Conservation (phyloP, 2,888 invertebrate genomes). For the Octonoba sinensis region DNA sequence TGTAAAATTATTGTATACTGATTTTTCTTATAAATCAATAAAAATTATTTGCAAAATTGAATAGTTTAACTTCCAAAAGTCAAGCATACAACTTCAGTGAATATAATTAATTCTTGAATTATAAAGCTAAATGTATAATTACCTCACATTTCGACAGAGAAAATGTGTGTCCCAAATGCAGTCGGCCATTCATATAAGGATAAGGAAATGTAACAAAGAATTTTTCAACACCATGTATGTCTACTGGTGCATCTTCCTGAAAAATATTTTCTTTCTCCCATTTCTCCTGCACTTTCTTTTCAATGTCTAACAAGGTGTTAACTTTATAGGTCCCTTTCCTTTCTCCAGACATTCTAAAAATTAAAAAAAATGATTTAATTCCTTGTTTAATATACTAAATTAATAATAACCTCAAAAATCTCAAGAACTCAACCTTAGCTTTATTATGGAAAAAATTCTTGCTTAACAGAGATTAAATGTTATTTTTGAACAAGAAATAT, state of each 20-base stretch:
- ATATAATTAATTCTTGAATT: neutral
- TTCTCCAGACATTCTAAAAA: slow-evolving; percentile 71
- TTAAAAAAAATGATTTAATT: neutral
- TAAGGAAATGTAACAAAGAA: slow-evolving; percentile 96
- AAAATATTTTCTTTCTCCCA: slow-evolving; percentile 88
- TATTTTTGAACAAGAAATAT: too few relatives aligned
- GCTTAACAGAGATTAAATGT: too few relatives aligned
- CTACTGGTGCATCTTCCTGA: slow-evolving; percentile 81
- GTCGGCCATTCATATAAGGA: slow-evolving; percentile 99
- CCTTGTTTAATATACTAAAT: too few relatives aligned
- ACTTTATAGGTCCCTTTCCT: slow-evolving; percentile 97
- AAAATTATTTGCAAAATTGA: too few relatives aligned
- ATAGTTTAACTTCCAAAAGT: too few relatives aligned
- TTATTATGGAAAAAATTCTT: too few relatives aligned
- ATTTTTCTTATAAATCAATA: too few relatives aligned
- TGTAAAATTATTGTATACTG: too few relatives aligned
- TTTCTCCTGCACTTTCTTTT: slow-evolving; percentile 84
- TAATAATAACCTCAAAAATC: too few relatives aligned
- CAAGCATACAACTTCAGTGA: neutral
- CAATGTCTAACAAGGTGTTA: slow-evolving; percentile 90
- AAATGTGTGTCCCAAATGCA: slow-evolving; percentile 98
- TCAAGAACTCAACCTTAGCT: too few relatives aligned
- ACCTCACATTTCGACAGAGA: slow-evolving; percentile 97
- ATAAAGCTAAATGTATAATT: slow-evolving; percentile 66
- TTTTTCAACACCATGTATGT: slow-evolving; percentile 76